Evolutionary conservation across 1,140 invertebrate species (phyloP).

Genomic region (Dendrolimus kikuchii): DNA sequence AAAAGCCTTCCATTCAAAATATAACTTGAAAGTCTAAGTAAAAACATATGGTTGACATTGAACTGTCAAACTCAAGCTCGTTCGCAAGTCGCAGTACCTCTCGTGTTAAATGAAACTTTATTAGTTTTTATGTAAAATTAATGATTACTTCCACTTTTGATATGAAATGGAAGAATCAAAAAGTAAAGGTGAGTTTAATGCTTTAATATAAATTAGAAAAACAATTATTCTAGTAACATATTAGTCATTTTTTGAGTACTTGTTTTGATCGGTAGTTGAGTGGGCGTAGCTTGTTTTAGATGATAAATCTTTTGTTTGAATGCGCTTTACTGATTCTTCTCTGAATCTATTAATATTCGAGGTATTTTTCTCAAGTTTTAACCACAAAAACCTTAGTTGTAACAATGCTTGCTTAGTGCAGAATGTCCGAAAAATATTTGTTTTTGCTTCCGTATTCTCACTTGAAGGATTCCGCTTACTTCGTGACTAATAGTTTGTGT

Average conservation of each 20-base stretch:
- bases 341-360: background rate
- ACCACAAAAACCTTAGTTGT: background rate
- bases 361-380: background rate
- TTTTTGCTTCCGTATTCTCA: conserved; percentile 6
- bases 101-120: conserved; percentile 9
- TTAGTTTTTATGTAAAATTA: conserved; percentile 27
- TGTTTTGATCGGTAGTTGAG: conserved; percentile 38
- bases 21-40: too few species aligned
- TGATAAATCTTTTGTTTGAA: conserved; percentile 49
- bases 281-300: conserved; percentile 47
- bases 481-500: conserved; percentile 4
- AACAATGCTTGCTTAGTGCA: background rate
- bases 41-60: too few species aligned
- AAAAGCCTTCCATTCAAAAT: too few species aligned
- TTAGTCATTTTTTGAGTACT: conserved; percentile 3
- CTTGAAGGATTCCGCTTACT: conserved; percentile 14
- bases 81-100: too few species aligned
- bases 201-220: conserved; percentile 1
- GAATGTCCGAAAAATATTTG: background rate
- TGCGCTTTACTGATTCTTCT: conserved; percentile 4
- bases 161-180: conserved; percentile 56
- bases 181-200: conserved; percentile 36
- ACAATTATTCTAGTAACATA: background rate
- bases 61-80: too few species aligned
- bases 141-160: conserved; percentile 30